phyloP scores from a whole-genome alignment of 2,888 invertebrate species.

The Lacanobia wlatinum region DNA sequence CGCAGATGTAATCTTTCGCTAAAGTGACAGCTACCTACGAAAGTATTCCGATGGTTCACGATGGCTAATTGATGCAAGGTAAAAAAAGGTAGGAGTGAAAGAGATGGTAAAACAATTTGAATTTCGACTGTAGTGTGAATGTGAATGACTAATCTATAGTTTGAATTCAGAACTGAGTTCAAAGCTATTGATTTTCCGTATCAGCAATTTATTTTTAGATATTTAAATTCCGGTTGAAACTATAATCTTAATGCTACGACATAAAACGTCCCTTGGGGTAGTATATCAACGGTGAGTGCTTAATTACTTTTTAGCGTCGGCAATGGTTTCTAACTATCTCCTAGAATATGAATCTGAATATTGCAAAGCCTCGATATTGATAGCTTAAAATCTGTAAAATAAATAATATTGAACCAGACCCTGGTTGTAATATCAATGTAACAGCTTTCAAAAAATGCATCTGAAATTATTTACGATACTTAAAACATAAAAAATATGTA shows the following conservation, averaged over 20 bases:
- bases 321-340: background rate
- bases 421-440: no score
- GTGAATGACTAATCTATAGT: slow-evolving; percentile 1
- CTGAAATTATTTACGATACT: no score
- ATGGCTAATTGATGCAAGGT: no score
- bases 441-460: no score
- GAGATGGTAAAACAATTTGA: slow-evolving; percentile 22
- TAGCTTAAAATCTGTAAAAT: no score
- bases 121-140: slow-evolving; percentile 1
- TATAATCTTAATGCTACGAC: background rate
- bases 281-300: slow-evolving; percentile 5
- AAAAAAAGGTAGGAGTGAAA: slow-evolving; percentile 33
- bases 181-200: background rate
- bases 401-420: no score
- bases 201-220: slow-evolving; percentile 14
- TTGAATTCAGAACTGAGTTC: background rate
- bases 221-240: background rate
- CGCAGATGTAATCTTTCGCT: background rate
- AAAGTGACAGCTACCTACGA: slow-evolving; percentile 9
- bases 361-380: background rate
- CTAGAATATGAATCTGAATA: background rate
- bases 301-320: slow-evolving; percentile 3
- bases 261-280: background rate
- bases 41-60: slow-evolving; percentile 62
- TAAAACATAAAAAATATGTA: no score